A percentile compares a stretch with the other conserved stretches of the same genome.
These are phyloP conservation scores for Drosophila quinaria DNA, from an alignment of 2,888 invertebrate genomes.

Conservation along the genomic window DNA sequence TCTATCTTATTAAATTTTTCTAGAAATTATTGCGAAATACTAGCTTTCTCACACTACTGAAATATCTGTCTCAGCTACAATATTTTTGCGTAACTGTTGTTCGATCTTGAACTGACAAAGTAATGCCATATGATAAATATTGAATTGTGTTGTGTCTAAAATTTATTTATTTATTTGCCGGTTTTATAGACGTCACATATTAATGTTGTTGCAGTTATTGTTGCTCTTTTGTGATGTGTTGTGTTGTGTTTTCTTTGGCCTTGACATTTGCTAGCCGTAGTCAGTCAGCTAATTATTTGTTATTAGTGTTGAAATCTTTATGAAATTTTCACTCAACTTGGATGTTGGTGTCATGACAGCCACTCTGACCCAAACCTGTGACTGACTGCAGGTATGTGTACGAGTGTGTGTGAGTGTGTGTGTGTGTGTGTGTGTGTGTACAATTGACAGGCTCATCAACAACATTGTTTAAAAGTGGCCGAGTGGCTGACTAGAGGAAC, in stretches of 20 bases:
- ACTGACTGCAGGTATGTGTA: conserved; percentile 12
- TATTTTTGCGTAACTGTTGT: conserved; percentile 7
- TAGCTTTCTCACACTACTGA: background rate
- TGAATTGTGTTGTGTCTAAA: conserved; percentile 23
- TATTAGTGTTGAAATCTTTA: conserved; percentile 78
- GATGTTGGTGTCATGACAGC: conserved; percentile 56
- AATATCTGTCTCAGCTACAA: background rate
- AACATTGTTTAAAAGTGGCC: conserved; percentile 73
- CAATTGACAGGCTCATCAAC: conserved; percentile 77
- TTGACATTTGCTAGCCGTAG: conserved; percentile 63
- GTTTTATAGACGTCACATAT: conserved; percentile 35
- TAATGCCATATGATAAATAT: conserved; percentile 27
- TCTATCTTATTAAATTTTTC: background rate
- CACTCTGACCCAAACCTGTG: conserved; percentile 41
- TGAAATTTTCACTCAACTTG: conserved; percentile 59
- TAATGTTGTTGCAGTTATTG: conserved; percentile 28
- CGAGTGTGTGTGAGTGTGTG: conserved; percentile 16
- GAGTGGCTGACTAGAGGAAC: conserved; percentile 45
- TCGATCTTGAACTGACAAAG: conserved; percentile 18
- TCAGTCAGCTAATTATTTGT: conserved; percentile 75
- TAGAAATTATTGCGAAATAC: background rate
- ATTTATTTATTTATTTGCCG: conserved; percentile 45
- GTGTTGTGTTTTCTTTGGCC: conserved; percentile 35
- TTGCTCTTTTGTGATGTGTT: conserved; percentile 11
- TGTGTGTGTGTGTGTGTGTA: conserved; percentile 36